Evolutionary conservation across 2,797 vertebrate genomes (phyloP).

Genomic region (Apogon hyalosoma): DNA sequence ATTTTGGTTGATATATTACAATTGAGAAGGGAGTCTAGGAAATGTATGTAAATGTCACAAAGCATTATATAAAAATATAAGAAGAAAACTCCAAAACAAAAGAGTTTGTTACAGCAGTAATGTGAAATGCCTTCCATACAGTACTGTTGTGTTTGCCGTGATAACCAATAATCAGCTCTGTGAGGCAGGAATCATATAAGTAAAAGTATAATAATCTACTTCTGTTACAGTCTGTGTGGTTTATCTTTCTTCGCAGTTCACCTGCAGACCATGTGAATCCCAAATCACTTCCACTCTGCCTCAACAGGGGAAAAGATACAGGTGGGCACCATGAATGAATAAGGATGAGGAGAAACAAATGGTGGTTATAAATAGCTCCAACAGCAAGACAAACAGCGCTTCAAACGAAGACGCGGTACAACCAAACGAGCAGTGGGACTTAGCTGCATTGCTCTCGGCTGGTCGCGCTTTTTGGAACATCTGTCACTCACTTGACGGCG

Average conservation of each 20-base stretch:
- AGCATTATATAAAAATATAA: conserved; percentile 1
- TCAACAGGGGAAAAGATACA: conserved; percentile 13
- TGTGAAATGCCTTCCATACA: not conserved
- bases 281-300: not conserved
- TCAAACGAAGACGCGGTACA: conserved; percentile 19
- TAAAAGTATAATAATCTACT: conserved; percentile 7
- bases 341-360: conserved; percentile 12
- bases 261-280: not conserved
- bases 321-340: conserved; percentile 17
- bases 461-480: conserved; percentile 12
- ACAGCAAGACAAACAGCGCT: conserved; percentile 15
- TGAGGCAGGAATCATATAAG: not conserved
- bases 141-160: not conserved
- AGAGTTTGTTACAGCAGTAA: no score
- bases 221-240: not conserved
- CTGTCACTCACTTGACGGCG: conserved; percentile 34
- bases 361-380: conserved; percentile 33
- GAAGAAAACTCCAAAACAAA: not conserved
- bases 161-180: not conserved
- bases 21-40: not conserved
- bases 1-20: conserved; percentile 15
- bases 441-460: conserved; percentile 8
- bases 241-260: not conserved
- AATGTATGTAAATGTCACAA: not conserved
- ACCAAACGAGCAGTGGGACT: conserved; percentile 10